Percentiles rank a stretch among this genome's conserved stretches.
Evolutionary conservation across 2,797 vertebrate species (phyloP).

Genomic region (Syngnathus rostellatus): DNA sequence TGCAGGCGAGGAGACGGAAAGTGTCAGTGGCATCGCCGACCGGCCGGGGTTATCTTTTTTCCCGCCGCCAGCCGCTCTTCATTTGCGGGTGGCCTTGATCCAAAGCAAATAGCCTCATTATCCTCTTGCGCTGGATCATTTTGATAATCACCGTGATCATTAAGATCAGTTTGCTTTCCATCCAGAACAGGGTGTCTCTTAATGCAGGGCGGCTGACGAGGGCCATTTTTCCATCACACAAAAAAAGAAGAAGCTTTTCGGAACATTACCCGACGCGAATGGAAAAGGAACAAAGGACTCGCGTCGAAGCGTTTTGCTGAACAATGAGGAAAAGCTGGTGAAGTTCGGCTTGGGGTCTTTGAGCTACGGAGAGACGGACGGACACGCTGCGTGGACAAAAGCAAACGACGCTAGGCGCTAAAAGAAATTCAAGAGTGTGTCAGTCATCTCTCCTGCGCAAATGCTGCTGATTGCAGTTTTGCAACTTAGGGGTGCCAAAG

Average conservation of each 20-base stretch:
- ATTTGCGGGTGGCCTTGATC: constrained; percentile 57
- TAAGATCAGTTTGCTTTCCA: constrained; percentile 58
- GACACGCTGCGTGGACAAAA: constrained; percentile 15
- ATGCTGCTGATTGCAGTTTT: constrained; percentile 19
- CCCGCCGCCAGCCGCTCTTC: constrained; percentile 38
- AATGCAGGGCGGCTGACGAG: constrained; percentile 9
- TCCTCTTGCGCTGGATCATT: constrained; percentile 65
- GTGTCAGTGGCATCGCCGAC: constrained; percentile 12
- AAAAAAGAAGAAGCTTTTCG: constrained; percentile 37
- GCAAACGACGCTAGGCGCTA: too few relatives aligned
- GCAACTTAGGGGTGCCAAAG: constrained; percentile 23
- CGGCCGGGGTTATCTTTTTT: constrained; percentile 15
- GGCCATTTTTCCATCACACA: constrained; percentile 31
- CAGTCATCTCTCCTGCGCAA: constrained; percentile 3
- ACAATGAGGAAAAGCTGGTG: constrained; percentile 52
- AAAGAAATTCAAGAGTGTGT: constrained; percentile 7
- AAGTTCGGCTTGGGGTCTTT: constrained; percentile 23
- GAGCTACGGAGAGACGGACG: constrained; percentile 10
- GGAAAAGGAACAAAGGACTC: constrained; percentile 53
- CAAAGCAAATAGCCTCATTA: constrained; percentile 70
- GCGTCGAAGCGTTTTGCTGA: constrained; percentile 46
- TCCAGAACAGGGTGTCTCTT: constrained; percentile 43
- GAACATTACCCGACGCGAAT: constrained; percentile 35
- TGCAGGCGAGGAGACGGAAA: constrained; percentile 6
- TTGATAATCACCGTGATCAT: constrained; percentile 67